Conservation (phyloP, 2,888 invertebrate species). For the Lithophane semibrunnea region DNA sequence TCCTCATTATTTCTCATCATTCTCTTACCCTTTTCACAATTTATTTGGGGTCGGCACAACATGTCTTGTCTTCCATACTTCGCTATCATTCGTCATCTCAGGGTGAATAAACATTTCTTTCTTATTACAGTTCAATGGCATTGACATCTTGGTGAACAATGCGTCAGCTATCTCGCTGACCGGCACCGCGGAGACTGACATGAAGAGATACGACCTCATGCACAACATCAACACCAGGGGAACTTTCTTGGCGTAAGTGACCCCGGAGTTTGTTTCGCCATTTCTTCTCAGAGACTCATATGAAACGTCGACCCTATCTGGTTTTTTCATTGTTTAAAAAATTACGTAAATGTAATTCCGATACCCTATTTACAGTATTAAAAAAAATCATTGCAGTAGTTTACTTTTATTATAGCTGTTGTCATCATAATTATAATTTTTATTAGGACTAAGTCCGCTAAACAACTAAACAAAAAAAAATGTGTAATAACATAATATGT, state of each 20-base stretch:
- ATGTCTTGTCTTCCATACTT: background rate
- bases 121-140: constrained; percentile 94
- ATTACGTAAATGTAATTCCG: background rate
- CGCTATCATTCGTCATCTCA: background rate
- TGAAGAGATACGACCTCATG: constrained; percentile 99
- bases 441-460: background rate
- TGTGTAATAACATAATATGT: background rate
- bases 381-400: too few species aligned
- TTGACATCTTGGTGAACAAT: constrained; percentile 98
- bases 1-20: too few species aligned
- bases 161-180: constrained; percentile 98
- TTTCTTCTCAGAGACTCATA: background rate
- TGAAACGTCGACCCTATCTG: background rate
- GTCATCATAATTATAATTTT: background rate
- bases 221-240: constrained; percentile 98
- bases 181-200: constrained; percentile 95
- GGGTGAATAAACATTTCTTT: background rate
- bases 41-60: too few species aligned
- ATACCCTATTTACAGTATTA: background rate
- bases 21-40: too few species aligned
- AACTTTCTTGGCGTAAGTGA: constrained; percentile 96
- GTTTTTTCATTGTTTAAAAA: background rate
- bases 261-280: background rate
- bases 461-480: background rate
- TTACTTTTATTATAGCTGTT: background rate